Evolutionary conservation across 2,113 vertebrate species (phyloP).

Genomic region (Leucosticte australis): DNA sequence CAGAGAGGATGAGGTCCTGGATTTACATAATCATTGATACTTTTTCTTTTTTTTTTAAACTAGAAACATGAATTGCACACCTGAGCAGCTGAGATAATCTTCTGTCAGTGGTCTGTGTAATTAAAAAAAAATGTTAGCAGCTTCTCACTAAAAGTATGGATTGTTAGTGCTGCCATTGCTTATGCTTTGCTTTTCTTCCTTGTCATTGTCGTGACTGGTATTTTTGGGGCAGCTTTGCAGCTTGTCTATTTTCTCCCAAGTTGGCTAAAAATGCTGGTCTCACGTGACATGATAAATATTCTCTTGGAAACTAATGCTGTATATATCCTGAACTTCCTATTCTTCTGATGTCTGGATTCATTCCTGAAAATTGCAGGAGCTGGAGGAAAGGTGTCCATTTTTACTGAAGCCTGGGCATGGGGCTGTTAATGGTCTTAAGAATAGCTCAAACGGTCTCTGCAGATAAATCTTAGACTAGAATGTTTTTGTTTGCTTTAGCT

Average conservation of each 20-base stretch:
- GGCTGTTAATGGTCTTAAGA: neutral
- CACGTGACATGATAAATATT: neutral
- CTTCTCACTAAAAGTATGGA: neutral
- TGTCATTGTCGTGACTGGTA: constrained; percentile 11
- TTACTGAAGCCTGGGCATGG: neutral
- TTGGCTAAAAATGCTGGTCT: constrained; percentile 46
- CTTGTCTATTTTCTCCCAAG: constrained; percentile 45
- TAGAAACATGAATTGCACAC: neutral
- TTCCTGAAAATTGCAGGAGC: neutral
- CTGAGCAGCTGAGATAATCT: neutral
- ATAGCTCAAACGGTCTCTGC: neutral
- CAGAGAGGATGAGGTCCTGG: neutral
- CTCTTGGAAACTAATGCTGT: neutral
- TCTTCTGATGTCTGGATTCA: neutral
- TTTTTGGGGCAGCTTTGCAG: constrained; percentile 55
- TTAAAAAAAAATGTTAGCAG: neutral
- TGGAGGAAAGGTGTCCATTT: neutral
- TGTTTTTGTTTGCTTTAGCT: constrained; percentile 40
- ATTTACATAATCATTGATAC: neutral
- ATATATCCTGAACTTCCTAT: constrained; percentile 1
- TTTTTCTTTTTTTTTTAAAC: neutral
- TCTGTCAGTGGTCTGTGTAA: neutral
- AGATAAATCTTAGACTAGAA: neutral
- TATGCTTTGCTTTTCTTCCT: neutral
- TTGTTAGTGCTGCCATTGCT: neutral